Percentiles rank a stretch among this genome's conserved stretches.
Evolutionary conservation across 1,140 invertebrate species (phyloP).

Genomic region (Caenorhabditis latens): DNA sequence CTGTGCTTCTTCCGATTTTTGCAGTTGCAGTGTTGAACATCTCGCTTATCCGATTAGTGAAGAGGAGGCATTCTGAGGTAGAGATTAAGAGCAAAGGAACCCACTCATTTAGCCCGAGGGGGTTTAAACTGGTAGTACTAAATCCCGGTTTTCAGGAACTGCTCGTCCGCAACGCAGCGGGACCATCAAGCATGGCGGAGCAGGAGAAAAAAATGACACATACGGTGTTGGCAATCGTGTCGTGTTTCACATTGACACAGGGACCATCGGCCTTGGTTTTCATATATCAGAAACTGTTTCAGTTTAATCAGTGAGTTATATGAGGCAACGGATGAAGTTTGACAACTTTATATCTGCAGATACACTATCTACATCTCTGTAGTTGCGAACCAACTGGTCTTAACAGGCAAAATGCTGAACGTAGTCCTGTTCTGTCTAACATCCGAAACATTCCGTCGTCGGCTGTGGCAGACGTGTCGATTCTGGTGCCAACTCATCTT

Average conservation of each 20-base stretch:
- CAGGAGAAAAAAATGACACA: conserved; percentile 64
- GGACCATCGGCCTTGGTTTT: conserved; percentile 60
- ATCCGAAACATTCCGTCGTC: conserved; percentile 58
- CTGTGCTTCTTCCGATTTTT: conserved; percentile 57
- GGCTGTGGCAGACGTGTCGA: conserved; percentile 48
- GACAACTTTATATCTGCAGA: background rate
- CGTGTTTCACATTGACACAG: conserved; percentile 63
- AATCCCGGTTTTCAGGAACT: conserved; percentile 43
- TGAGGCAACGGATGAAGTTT: background rate
- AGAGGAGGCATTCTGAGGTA: conserved; percentile 59
- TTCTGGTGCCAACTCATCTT: conserved; percentile 38
- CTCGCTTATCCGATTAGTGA: conserved; percentile 60
- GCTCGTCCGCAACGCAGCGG: conserved; percentile 46
- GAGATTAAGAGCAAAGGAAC: background rate
- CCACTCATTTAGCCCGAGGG: conserved; percentile 1
- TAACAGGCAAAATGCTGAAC: conserved; percentile 65
- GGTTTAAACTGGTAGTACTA: background rate
- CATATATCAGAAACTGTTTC: conserved; percentile 37
- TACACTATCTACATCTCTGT: conserved; percentile 53
- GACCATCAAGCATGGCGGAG: conserved; percentile 49
- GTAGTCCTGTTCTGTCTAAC: conserved; percentile 64
- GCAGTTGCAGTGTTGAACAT: conserved; percentile 59
- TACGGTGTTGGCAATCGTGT: conserved; percentile 61
- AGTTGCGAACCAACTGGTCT: conserved; percentile 57
- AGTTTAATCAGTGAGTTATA: conserved; percentile 25